A percentile compares a stretch with the other conserved stretches of the same genome.
phyloP scores from a whole-genome alignment of 2,113 vertebrate species.

The Chelonoidis abingdonii region DNA sequence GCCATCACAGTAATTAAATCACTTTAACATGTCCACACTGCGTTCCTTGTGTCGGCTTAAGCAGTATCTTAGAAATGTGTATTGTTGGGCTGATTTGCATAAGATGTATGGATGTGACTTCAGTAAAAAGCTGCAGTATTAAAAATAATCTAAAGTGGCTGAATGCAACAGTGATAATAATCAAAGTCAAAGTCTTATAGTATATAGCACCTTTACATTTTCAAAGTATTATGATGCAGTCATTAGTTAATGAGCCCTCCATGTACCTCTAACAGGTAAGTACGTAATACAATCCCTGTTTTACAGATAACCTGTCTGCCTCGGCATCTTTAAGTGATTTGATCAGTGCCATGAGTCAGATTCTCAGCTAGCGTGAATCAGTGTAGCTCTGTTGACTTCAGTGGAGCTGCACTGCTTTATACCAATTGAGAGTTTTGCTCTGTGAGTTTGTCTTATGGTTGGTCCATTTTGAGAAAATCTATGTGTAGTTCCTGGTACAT shows the following conservation, averaged over 20 bases:
- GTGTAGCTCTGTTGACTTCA: neutral
- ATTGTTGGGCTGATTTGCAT: neutral
- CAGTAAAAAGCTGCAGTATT: neutral
- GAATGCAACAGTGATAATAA: neutral
- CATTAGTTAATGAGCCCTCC: neutral
- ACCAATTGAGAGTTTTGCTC: neutral
- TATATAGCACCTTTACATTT: neutral
- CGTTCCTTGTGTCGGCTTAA: no score
- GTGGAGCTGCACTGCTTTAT: neutral
- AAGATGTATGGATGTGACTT: neutral
- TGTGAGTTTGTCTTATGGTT: fast-evolving
- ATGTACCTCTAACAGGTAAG: neutral
- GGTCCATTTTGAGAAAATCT: neutral
- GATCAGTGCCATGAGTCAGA: neutral
- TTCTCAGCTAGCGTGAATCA: neutral
- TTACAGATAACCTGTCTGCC: neutral
- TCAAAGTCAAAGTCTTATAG: neutral
- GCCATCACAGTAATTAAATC: no score
- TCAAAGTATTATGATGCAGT: neutral
- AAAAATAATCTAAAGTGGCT: neutral
- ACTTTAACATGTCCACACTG: no score
- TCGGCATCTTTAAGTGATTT: neutral
- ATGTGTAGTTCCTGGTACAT: neutral
- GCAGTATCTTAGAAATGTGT: neutral
- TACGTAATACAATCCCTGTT: neutral